Conservation (phyloP, 2,888 invertebrate species). For the Drosophila basisetae region DNA sequence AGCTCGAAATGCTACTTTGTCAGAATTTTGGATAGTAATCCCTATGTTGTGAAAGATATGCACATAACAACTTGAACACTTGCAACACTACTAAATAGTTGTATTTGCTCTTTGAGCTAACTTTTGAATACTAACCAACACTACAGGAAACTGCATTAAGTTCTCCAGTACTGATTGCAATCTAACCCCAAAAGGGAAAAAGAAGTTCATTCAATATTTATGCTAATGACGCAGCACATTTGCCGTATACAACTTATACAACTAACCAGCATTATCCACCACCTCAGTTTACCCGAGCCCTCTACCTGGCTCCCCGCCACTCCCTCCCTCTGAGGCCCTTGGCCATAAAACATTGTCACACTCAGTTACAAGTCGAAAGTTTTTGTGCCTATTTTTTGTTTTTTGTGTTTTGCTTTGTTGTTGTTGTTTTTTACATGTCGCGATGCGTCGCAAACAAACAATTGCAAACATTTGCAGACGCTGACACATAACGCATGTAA, state of each 20-base stretch:
- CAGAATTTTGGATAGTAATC: background rate
- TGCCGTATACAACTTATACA: constrained; percentile 20
- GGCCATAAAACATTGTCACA: constrained; percentile 41
- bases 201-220: constrained; percentile 20
- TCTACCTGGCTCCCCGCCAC: background rate
- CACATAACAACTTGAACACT: background rate
- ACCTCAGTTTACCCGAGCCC: background rate
- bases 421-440: constrained; percentile 10
- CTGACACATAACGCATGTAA: constrained; percentile 31
- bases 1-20: background rate
- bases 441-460: constrained; percentile 60
- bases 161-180: background rate
- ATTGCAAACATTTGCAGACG: constrained; percentile 68
- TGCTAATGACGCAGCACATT: constrained; percentile 46
- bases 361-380: constrained; percentile 39
- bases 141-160: background rate
- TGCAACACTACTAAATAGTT: background rate
- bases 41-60: background rate
- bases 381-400: constrained; percentile 1
- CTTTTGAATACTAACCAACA: background rate
- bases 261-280: constrained; percentile 13
- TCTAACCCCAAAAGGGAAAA: constrained; percentile 19
- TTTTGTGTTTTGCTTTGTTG: background rate
- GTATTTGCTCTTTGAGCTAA: background rate
- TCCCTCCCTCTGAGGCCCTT: background rate